Evolutionary conservation across 2,113 vertebrate species (phyloP).

Genomic region (Paedocypris sp.): DNA sequence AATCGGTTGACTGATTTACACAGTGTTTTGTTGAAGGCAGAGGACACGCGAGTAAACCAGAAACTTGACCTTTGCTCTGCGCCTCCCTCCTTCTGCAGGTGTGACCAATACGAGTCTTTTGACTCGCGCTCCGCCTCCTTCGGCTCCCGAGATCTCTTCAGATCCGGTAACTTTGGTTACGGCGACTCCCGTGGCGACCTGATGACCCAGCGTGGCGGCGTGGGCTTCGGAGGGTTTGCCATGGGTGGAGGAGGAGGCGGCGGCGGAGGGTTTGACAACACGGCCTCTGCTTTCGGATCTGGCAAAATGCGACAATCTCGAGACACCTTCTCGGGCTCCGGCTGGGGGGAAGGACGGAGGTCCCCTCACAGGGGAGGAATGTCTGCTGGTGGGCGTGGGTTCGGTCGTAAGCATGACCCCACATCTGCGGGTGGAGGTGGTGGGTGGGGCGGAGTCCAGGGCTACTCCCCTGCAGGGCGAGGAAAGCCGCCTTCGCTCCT

Average conservation of each 20-base stretch:
- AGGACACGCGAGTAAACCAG: too few relatives aligned
- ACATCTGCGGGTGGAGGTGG: slow-evolving; percentile 60
- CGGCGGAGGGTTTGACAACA: slow-evolving; percentile 62
- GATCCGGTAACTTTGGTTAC: slow-evolving; percentile 77
- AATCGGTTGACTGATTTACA: slow-evolving; percentile 28
- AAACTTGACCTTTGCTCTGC: slow-evolving; percentile 59
- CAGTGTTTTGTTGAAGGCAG: too few relatives aligned
- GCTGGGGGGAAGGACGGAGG: slow-evolving; percentile 32
- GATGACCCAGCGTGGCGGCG: slow-evolving; percentile 54
- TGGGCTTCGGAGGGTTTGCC: slow-evolving; percentile 47
- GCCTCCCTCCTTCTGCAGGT: slow-evolving; percentile 69
- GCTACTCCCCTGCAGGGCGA: slow-evolving; percentile 65
- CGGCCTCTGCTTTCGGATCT: slow-evolving; percentile 61
- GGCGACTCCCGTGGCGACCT: slow-evolving; percentile 66
- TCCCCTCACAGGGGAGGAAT: slow-evolving; percentile 60
- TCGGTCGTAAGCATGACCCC: slow-evolving; percentile 64
- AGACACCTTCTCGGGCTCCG: slow-evolving; percentile 62
- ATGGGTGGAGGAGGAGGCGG: slow-evolving; percentile 49
- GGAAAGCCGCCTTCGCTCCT: slow-evolving; percentile 85
- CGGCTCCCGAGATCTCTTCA: slow-evolving; percentile 77
- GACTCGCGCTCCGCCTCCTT: slow-evolving; percentile 71
- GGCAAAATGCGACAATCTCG: slow-evolving; percentile 72
- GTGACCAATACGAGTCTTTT: slow-evolving; percentile 82
- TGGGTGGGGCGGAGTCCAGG: slow-evolving; percentile 48
- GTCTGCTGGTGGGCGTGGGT: slow-evolving; percentile 57